Base-by-base conservation (phyloP, 2,113 vertebrate genomes). In the Pollachius pollachius region DNA sequence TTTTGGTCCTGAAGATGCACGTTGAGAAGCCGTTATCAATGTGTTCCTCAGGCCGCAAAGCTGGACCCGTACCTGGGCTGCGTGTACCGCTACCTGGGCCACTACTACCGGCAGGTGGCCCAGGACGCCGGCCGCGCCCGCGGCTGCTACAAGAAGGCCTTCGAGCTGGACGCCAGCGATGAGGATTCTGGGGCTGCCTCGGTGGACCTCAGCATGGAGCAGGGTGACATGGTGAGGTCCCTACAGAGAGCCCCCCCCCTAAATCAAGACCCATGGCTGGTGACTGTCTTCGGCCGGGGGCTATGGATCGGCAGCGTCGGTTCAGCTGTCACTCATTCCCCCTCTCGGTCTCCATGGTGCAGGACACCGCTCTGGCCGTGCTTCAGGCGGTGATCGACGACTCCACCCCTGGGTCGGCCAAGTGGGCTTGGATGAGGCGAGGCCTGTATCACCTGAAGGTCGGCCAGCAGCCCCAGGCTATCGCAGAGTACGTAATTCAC, bases 361-460 rank as follows among this genome's bases (percentile, higher is more conserved):
- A 99, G 97, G 95, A 96, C 18, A 85, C 91, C 18, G 96, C 96
- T 19, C 90, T 99, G 79, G 87, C 88, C 17, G 85, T 94, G 68
- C 89, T 99, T 70, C 93, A 93, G 79, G 82, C 91, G 13, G 96
- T 97, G 67, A 97, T 93, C 15, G 92, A 91, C 56, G 94, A 89
- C 87, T 94, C 94, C 0, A 93, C 91, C 34, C 87, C 94, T 60
- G 96, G 96, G 61, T 91, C 94, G 1, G 94, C 94, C 13, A 99
- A 99, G 80, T 99, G 97, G 97, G 97, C 97, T 25, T 99, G 96
- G 96, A 94, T 99, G 83, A 92, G 94, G 76, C 92, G 95, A 80
- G 97, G 96, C 6, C 92, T 99, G 0, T 94, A 96, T 85, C 91
- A 97, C 82, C 80, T 99, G 79, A 97, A 94, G 85, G 87, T 81